phyloP scores from a whole-genome alignment of 2,888 invertebrate species.

The Sminthurides aquaticus region DNA sequence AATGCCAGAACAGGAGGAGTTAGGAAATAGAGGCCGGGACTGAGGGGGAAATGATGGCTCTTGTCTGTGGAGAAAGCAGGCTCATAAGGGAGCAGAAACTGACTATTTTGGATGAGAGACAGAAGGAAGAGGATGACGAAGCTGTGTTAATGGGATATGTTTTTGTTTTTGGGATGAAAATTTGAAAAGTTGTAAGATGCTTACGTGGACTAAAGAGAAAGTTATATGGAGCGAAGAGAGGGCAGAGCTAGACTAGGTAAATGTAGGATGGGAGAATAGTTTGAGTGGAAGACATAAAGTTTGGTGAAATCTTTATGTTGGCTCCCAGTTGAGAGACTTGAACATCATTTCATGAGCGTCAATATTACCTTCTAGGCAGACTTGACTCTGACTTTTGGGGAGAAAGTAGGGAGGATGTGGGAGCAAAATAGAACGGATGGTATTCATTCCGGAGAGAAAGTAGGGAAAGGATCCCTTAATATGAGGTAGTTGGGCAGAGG shows the following conservation, averaged over 20 bases:
- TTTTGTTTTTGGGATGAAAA: background rate
- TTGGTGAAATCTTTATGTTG: background rate
- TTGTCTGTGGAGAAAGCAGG: too few relatives aligned
- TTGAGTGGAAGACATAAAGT: background rate
- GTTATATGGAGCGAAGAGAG: too few relatives aligned
- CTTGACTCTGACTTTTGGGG: background rate
- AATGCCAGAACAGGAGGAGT: background rate
- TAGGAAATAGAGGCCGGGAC: too few relatives aligned
- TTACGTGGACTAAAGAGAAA: too few relatives aligned
- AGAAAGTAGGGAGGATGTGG: background rate
- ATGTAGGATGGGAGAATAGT: background rate
- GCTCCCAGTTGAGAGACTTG: background rate
- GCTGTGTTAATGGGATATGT: background rate
- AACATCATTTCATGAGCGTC: background rate
- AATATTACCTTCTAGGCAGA: background rate
- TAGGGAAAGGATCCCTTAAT: too few relatives aligned
- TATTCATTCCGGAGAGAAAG: too few relatives aligned
- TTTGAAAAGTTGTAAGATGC: background rate
- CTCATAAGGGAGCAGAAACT: too few relatives aligned
- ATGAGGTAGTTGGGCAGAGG: too few relatives aligned
- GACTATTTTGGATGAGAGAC: background rate
- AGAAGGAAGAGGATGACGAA: background rate
- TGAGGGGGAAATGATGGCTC: too few relatives aligned
- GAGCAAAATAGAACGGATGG: too few relatives aligned
- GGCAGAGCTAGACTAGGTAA: background rate